These are phyloP conservation scores for Myrmecobius fasciatus DNA, from an alignment of 2,113 vertebrate genomes.

Conservation along the genomic window DNA sequence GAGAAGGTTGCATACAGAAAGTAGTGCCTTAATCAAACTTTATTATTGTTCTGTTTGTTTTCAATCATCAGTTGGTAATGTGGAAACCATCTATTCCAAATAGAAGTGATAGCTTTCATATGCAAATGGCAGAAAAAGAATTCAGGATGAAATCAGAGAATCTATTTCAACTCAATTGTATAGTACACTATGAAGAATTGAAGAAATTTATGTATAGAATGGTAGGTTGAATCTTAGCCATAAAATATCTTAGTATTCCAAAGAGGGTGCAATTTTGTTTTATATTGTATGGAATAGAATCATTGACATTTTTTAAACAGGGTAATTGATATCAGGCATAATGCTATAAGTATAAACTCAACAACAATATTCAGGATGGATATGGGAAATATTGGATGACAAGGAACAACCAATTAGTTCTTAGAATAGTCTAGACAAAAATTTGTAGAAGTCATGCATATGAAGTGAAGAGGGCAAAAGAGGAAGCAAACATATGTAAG, in stretches of 20 bases:
- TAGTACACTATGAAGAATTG: not conserved
- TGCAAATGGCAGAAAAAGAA: not conserved
- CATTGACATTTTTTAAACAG: not conserved
- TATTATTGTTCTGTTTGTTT: not conserved
- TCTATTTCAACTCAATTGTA: not conserved
- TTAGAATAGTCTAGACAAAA: not conserved
- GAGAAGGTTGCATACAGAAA: not conserved
- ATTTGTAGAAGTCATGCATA: not conserved
- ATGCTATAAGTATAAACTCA: not conserved
- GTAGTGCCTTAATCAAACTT: not conserved
- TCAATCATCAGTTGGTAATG: not conserved
- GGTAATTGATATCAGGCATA: not conserved
- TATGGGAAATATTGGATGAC: not conserved
- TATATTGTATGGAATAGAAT: not conserved
- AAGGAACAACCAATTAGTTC: not conserved
- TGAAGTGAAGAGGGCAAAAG: not conserved
- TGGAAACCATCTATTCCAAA: not conserved
- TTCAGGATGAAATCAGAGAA: not conserved
- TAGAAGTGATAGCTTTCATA: not conserved
- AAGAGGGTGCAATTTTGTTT: not conserved
- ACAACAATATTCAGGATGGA: not conserved
- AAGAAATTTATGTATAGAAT: not conserved
- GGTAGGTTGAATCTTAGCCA: not conserved
- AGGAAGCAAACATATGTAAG: not conserved
- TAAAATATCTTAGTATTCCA: not conserved